These are phyloP conservation scores for Gambusia holbrooki DNA, from an alignment of 2,113 vertebrate species.

Conservation along the genomic window DNA sequence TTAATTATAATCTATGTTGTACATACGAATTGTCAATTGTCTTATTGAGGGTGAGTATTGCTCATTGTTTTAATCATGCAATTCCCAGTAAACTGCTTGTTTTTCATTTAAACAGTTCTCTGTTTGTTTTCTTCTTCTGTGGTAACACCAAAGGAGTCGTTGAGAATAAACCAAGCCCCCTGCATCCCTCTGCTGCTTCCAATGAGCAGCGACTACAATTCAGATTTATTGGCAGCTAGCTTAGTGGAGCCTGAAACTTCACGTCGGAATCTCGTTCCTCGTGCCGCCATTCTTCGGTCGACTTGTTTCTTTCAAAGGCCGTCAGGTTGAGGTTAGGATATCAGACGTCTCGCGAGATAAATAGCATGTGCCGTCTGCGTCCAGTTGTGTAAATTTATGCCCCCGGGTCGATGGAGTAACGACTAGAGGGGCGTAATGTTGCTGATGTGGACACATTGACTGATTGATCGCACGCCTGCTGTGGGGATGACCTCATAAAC, in stretches of 20 bases:
- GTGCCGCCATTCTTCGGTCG: constrained; percentile 2
- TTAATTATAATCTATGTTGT: constrained; percentile 70
- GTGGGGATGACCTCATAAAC: constrained; percentile 58
- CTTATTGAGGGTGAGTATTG: constrained; percentile 52
- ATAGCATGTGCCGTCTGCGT: constrained; percentile 47
- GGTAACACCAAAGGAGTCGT: neutral
- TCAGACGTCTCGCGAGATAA: constrained; percentile 34
- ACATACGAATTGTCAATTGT: constrained; percentile 78
- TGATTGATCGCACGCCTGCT: constrained; percentile 58
- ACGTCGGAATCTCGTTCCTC: constrained; percentile 12
- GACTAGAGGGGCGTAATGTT: constrained; percentile 57
- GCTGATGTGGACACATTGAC: constrained; percentile 68
- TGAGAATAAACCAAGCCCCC: no score
- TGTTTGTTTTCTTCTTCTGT: neutral
- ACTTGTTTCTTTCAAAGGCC: constrained; percentile 31
- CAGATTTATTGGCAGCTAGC: constrained; percentile 17
- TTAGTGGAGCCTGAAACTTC: constrained; percentile 18
- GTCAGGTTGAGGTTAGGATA: constrained; percentile 45
- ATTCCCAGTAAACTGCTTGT: constrained; percentile 75
- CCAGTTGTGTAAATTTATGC: constrained; percentile 59
- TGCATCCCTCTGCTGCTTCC: neutral
- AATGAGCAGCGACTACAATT: constrained; percentile 8
- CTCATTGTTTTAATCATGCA: constrained; percentile 78
- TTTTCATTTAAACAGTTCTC: constrained; percentile 57
- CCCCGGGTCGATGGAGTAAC: constrained; percentile 48